These are phyloP conservation scores for Coenonympha arcania DNA, from an alignment of 2,888 invertebrate genomes.

Conservation along the genomic window DNA sequence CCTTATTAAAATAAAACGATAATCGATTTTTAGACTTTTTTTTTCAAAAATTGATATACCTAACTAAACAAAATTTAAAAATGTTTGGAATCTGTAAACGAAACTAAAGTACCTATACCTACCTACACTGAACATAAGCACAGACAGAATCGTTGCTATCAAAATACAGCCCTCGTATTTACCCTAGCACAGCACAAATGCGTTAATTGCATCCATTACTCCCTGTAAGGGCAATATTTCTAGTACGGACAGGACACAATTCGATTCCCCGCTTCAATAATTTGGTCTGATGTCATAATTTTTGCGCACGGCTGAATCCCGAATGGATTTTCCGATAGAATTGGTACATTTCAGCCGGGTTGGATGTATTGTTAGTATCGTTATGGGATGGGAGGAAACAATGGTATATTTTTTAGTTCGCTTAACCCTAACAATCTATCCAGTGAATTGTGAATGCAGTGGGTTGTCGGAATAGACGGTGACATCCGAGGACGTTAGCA, in stretches of 20 bases:
- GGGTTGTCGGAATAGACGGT: conserved; percentile 7
- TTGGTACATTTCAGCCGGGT: conserved; percentile 46
- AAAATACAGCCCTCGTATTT: background rate
- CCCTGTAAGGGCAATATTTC: conserved; percentile 18
- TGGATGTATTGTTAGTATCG: conserved; percentile 38
- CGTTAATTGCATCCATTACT: conserved; percentile 19
- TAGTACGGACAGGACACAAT: conserved; percentile 26
- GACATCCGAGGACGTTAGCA: conserved; percentile 4
- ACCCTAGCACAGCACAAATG: conserved; percentile 1
- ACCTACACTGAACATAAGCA: background rate
- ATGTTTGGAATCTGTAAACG: too few species aligned
- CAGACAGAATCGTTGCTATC: background rate
- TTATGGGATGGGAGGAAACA: conserved; percentile 47
- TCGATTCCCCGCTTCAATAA: conserved; percentile 46
- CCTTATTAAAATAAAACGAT: too few species aligned
- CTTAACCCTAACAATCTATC: conserved; percentile 41
- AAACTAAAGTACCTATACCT: too few species aligned
- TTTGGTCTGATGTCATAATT: conserved; percentile 63
- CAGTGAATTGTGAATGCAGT: conserved; percentile 26
- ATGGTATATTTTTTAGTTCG: conserved; percentile 48
- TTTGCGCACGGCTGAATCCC: conserved; percentile 56
- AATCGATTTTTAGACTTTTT: too few species aligned
- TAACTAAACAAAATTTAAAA: too few species aligned
- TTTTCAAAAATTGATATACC: too few species aligned
- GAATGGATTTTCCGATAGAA: conserved; percentile 69